Evolutionary conservation across 2,888 invertebrate genomes (phyloP).

Genomic region (Heteropelma amictum): DNA sequence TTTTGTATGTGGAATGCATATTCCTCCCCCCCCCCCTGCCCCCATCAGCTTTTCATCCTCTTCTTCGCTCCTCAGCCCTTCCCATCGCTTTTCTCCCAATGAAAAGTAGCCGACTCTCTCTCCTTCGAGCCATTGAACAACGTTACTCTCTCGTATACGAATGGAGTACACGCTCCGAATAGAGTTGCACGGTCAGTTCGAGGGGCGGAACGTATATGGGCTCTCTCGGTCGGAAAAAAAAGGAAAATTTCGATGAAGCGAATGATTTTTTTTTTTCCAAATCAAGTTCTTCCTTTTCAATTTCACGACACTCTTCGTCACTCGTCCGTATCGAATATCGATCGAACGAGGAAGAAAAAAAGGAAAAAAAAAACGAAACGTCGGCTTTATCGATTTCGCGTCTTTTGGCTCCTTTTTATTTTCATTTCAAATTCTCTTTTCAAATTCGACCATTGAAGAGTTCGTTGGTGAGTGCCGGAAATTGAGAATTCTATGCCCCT

Average conservation of each 20-base stretch:
- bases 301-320: too few species aligned
- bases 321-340: too few species aligned
- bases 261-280: too few species aligned
- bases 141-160: conserved; percentile 33
- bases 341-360: too few species aligned
- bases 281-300: too few species aligned
- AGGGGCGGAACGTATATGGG: background rate
- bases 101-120: conserved; percentile 52
- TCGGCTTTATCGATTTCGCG: background rate
- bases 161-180: conserved; percentile 36
- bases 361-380: too few species aligned
- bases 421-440: conserved; percentile 18
- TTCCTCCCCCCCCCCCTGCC: background rate
- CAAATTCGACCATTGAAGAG: background rate
- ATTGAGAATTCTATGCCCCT: conserved; percentile 13
- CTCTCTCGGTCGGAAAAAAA: too few species aligned
- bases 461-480: conserved; percentile 38
- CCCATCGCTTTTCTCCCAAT: conserved; percentile 7
- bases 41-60: too few species aligned
- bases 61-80: too few species aligned
- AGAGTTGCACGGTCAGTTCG: conserved; percentile 41
- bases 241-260: too few species aligned
- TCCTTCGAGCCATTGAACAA: conserved; percentile 52
- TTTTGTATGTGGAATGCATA: conserved; percentile 15
- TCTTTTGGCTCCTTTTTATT: conserved; percentile 27